Evolutionary conservation across 2,797 vertebrate genomes (phyloP).

Genomic region (Artibeus jamaicensis): DNA sequence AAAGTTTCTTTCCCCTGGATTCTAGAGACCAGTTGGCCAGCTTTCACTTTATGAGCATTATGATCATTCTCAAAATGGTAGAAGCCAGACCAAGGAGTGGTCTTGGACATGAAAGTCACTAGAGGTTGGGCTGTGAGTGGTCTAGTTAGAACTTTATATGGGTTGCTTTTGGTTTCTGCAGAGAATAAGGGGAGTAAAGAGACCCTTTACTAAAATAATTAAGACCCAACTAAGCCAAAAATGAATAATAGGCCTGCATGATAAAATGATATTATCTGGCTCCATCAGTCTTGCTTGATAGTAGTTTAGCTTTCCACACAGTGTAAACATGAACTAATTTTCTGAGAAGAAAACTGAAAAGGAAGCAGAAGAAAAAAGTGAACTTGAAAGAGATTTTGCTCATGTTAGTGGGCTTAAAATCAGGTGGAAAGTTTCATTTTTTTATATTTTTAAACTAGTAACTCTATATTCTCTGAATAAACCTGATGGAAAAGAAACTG

Average conservation of each 20-base stretch:
- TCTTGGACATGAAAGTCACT: background rate
- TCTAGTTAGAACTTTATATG: background rate
- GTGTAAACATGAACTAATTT: background rate
- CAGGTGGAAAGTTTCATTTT: background rate
- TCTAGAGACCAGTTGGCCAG: background rate
- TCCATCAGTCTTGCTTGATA: background rate
- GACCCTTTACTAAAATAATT: background rate
- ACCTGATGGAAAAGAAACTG: background rate
- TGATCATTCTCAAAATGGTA: background rate
- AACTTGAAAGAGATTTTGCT: background rate
- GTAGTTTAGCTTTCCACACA: background rate
- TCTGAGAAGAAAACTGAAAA: background rate
- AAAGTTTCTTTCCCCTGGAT: background rate
- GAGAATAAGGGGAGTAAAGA: background rate
- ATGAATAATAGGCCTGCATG: background rate
- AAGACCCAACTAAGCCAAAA: background rate
- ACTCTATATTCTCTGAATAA: slow-evolving; percentile 23
- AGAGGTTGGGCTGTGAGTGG: background rate
- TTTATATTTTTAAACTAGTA: slow-evolving; percentile 37
- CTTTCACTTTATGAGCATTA: background rate
- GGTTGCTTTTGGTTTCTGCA: background rate
- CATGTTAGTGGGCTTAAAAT: background rate
- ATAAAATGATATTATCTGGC: background rate
- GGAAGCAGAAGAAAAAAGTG: background rate
- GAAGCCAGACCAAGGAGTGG: background rate